Evolutionary conservation across 2,113 vertebrate genomes (phyloP), one percentile per base, ranked within the genome.

Genomic region (Pomatostomus ruficeps): DNA sequence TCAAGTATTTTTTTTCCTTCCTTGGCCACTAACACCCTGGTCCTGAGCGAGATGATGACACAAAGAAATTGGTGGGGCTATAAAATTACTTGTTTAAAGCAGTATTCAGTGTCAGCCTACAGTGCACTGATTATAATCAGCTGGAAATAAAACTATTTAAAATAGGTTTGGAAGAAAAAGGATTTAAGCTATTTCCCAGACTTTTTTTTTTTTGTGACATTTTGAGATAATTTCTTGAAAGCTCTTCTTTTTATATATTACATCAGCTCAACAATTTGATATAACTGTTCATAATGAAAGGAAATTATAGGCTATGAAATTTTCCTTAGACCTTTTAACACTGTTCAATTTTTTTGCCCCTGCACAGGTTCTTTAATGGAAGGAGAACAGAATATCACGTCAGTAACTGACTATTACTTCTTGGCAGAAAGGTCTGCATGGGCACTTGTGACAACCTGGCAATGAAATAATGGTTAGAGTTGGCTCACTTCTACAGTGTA

Each of bases 231-330:
- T 61, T 52, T 87, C 74, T 68, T 89, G 93, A 95, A 96, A 81
- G 76, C 25, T 22, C 66, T 31, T 88, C 91, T 49, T 85, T 80
- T 80, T 55, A 20, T 72, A 23, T 61, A 66, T 85, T 93, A 78
- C 65, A 82, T 95, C 88, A 96, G 81, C 75, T 85, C 55, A 83
- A 75, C 84, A 78, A 78, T 94, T 92, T 89, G 82, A 48, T 88
- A 14, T 82, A 96, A 96, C 92, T 88, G 85, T 83, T 80, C 59
- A 52, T 81, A 95, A 96, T 90, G 73, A 96, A 95, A 91, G 91
- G 85, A 89, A 96, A 93, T 91, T 82, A 88, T 82, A 91, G 91
- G 84, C 58, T 79, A 63, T 63, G 79, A 84, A 88, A 85, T 85
- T 91, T 78, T 76, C 81, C 79, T 68, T 36, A 67, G 88, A 79